A percentile compares a stretch with the other conserved stretches of the same genome.
Conservation (phyloP, 1,140 invertebrate genomes). For the Zaprionus ornatus region DNA sequence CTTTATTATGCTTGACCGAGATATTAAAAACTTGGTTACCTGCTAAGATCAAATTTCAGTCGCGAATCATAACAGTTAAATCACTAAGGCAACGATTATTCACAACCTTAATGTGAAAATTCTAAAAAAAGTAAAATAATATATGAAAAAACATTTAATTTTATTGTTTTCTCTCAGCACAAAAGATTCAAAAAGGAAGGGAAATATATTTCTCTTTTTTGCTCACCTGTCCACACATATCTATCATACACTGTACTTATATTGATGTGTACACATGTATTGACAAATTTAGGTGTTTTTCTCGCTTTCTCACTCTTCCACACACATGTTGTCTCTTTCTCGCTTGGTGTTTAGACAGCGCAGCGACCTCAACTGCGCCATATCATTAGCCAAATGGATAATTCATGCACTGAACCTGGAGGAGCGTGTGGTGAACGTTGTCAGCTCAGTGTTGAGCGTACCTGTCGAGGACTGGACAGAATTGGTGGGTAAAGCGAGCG, state of each 20-base stretch:
- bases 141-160: too few species aligned
- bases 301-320: background rate
- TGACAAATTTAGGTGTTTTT: conserved; percentile 31
- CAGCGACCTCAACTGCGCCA: conserved; percentile 76
- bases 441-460: conserved; percentile 65
- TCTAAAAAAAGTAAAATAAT: too few species aligned
- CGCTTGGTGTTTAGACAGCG: conserved; percentile 60
- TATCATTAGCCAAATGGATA: conserved; percentile 73
- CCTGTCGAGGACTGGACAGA: conserved; percentile 80
- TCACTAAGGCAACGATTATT: background rate
- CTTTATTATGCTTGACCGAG: background rate
- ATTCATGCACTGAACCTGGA: conserved; percentile 73
- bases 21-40: background rate
- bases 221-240: background rate
- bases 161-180: too few species aligned
- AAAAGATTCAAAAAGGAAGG: background rate
- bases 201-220: background rate
- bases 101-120: background rate
- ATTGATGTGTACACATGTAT: conserved; percentile 14
- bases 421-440: conserved; percentile 73
- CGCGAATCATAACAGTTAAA: background rate
- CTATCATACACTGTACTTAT: conserved; percentile 6
- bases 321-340: background rate
- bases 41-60: background rate
- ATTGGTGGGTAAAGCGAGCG: conserved; percentile 47